Evolutionary conservation across 2,888 invertebrate genomes (phyloP), one percentile per base, ranked within the genome.

Genomic region (Megaustenia siamemsis): DNA sequence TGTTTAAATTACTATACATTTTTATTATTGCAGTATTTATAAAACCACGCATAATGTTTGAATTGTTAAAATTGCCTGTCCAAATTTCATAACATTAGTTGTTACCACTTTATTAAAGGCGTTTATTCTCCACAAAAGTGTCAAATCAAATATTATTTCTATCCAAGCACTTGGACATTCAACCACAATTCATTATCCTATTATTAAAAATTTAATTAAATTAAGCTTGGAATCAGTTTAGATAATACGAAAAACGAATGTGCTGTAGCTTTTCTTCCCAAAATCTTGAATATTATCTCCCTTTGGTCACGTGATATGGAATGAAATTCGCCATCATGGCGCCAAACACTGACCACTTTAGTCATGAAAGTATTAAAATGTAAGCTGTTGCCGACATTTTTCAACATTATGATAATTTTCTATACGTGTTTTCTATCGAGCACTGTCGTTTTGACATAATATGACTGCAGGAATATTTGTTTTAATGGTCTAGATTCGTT

Each of bases 281-380:
- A 21, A 40, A 24, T 40, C 3, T 43, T 21, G 24, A 56, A 56
- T 35, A 10, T 84, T 69, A 53, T 60, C 73, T 71, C 83, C 83
- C 83, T 79, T 78, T 32, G 84, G 63, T 79, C 82, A 86, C 88
- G 87, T 87, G 87, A 86, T 38, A 84, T 85, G 75, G 80, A 68
- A 75, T 71, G 85, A 87, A 86, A 86, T 88, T 88, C 88, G 87
- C 89, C 89, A 89, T 89, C 88, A 89, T 89, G 89, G 89, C 89
- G 88, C 89, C 89, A 89, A 89, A 86, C 82, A 83, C 35, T 83
- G 66, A 56, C n/a, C 75, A 82, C 43, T 49, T 68, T 10, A 63
- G 63, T n/a, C 60, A 40, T 60, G 60, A 82, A 76, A 85, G 75
- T 81, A 35, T 28, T 40, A 28, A 38, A 79, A 78, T 60, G 78